Evolutionary conservation across 2,113 vertebrate species (phyloP).

Genomic region (Chloebia gouldiae): DNA sequence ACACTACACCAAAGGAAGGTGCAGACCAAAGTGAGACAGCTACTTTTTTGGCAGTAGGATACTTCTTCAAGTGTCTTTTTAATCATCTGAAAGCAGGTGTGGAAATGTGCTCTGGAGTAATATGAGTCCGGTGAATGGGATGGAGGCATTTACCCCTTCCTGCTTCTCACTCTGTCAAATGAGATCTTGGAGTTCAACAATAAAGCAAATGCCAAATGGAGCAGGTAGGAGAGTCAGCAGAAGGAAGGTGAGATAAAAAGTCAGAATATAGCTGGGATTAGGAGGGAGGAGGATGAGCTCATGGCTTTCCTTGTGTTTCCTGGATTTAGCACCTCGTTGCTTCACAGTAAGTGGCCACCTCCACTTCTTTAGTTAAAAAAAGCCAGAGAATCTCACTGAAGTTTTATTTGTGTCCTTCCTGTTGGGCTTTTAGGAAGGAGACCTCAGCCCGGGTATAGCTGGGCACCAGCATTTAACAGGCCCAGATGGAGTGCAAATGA

Average conservation of each 20-base stretch:
- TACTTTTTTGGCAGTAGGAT: background rate
- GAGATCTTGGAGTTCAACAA: background rate
- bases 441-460: background rate
- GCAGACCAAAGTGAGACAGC: rapidly evolving
- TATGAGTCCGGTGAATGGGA: background rate
- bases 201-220: rapidly evolving
- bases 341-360: background rate
- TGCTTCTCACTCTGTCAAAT: background rate
- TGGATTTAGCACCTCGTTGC: background rate
- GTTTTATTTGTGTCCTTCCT: background rate
- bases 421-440: background rate
- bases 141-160: background rate
- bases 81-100: background rate
- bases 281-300: background rate
- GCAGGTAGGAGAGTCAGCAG: background rate
- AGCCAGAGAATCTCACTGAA: background rate
- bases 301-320: background rate
- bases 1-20: background rate
- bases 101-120: background rate
- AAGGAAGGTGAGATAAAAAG: background rate
- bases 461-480: background rate
- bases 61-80: background rate
- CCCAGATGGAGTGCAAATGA: background rate
- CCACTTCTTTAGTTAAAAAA: background rate
- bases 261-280: background rate